Evolutionary conservation across 2,888 invertebrate species (phyloP), one percentile per base, ranked within the genome.

Genomic region (Parascotia fuliginaria): DNA sequence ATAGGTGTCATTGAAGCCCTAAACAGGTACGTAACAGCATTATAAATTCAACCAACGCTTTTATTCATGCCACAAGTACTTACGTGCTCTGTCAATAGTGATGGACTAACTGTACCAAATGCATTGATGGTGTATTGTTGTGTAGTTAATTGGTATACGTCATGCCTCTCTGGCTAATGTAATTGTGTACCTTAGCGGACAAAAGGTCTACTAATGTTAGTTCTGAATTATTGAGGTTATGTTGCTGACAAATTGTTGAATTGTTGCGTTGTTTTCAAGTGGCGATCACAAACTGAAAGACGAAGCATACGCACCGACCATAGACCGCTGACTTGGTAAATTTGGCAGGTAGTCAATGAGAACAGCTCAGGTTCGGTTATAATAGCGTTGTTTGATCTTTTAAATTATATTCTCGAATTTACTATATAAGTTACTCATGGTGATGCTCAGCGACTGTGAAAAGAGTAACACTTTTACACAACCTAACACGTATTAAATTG

Each of bases 91-190:
- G 53, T 52, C 61, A 54, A 60, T 64, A 48, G 38, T 36, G 39
- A 43, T 46, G 36, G 24, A 15, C 36, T 47, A 41, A 47, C 47
- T 42, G 31, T 32, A 32, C 12, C 27, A 32, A 42, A 44, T 36
- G 47, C 40, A 49, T 51, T 53, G 37, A 63, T 63, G 67, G 39
- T 37, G 55, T 36, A 52, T 64, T 67, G 68, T 63, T 51, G 42
- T 12, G 28, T 28, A n/a, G 41, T 38, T 63, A 43, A 66, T 66
- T 51, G 50, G 34, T 37, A 46, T 19, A 46, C 46, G 59, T 48
- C 55, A 63, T 42, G 64, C 48, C 16, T 41, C 42, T 44, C 13
- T 63, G 44, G 36, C 50, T 54, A 41, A 13, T 58, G 28, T 48
- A 14, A 49, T 42, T 12, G 39, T 27, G 15, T 42, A 15, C 13